Percentiles rank a stretch among this genome's conserved stretches.
phyloP scores from a whole-genome alignment of 2,797 vertebrate genomes.

The Chaetophractus vellerosus region DNA sequence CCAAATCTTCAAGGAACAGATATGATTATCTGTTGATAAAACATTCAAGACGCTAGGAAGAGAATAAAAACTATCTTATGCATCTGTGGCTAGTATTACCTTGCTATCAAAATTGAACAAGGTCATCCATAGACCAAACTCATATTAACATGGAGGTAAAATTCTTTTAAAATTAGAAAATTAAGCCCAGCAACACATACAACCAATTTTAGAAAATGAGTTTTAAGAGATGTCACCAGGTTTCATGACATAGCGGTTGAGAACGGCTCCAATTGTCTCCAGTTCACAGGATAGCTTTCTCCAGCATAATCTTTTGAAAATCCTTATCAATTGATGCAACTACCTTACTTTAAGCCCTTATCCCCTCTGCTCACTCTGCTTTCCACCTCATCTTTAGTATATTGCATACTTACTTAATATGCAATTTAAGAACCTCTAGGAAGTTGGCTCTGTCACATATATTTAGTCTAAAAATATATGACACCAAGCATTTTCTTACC shows the following conservation, averaged over 20 bases:
- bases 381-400: background rate
- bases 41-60: background rate
- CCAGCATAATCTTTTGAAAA: background rate
- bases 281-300: background rate
- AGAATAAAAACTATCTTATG: background rate
- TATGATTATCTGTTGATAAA: background rate
- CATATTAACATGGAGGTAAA: background rate
- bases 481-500: background rate
- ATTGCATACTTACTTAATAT: background rate
- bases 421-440: fast-evolving
- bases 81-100: background rate
- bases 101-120: slow-evolving; percentile 13
- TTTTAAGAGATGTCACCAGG: background rate
- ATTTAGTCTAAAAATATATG: background rate
- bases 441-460: background rate
- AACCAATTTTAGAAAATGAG: background rate
- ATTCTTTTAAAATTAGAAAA: background rate
- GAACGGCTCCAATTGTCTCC: background rate
- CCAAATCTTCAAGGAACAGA: background rate
- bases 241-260: background rate
- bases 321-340: background rate
- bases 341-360: background rate
- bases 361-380: background rate
- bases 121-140: background rate
- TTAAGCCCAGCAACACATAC: background rate